Base-by-base conservation (phyloP, 2,888 invertebrate genomes). In the Gymnoscelis rufifasciata region DNA sequence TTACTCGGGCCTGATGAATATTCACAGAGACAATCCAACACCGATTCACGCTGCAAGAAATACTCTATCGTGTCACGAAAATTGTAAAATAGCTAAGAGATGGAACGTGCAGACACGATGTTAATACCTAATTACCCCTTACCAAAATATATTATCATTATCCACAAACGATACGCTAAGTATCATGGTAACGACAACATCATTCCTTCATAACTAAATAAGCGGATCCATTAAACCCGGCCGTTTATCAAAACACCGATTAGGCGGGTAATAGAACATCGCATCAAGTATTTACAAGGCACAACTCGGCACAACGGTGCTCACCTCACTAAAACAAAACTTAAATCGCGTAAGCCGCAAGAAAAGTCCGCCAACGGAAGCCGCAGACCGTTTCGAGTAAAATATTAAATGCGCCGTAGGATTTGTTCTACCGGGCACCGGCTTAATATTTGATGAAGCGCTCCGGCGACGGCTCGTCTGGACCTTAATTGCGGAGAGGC, bases 301-400 rank as follows among this genome's bases (percentile, higher is more conserved):
- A 59, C 57, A 67, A 71, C 63, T 68, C 70, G 59, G 62, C 57
- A 50, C 60, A 56, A 52, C 55, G 62, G 63, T 55, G 60, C 59
- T 59, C 65, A 62, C 64, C 68, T 67, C 59, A 67, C 72, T 78
- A 70, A 74, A 81, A 76, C 74, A 74, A 78, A 79, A 82, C 78
- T 81, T 74, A 77, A 80, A 79, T 75, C 71, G 69, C 60, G 60
- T 68, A 70, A 74, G 62, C 71, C 67, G 60, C 65, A 77, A 78
- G 78, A 79, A 83, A 80, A 81, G 76, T 79, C 71, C 61, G 59
- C 48, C 65, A 66, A 56, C 68, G 71, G 68, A 73, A 76, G 71
- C 83, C 82, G 71, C 81, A 83, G 80, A 79, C 78, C 70, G 76
- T 78, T 83, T 79, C 78, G 71, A 74, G 74, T 84, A 71, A 86